Evolutionary conservation across 1,140 invertebrate species (phyloP), one percentile per base, ranked within the genome.

Genomic region (Vanessa atalanta): DNA sequence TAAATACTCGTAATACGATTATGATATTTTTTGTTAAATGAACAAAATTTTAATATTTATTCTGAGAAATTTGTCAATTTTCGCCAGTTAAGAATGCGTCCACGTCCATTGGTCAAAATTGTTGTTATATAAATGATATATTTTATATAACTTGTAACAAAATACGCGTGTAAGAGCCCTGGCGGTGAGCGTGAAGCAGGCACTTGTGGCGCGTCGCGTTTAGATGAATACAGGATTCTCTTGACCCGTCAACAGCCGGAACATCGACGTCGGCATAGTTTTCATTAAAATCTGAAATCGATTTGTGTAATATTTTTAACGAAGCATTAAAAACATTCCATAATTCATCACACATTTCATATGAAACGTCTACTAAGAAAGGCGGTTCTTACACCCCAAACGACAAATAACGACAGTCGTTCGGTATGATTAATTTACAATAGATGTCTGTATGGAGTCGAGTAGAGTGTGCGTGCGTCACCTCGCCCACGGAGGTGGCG

Each of bases 231-330:
- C 97, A 82, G 99, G 99, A 88, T 98, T 98, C 94, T 99, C 99
- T 94, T 99, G 99, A 72, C 99, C 99, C 73, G 99, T 99, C 86
- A 99, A 94, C 88, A 99, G 94, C 84, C 99, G 96, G 94, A 99
- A 99, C 97, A 99, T 99, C 66, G 99, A 99, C 73, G 99, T 99
- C 77, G 99, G 99, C 99, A 99, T 99, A 65, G 99, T 99, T 94
- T 99, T 99, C 99, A 99, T 99, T 77, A 99, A 95, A 84, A 99
- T 99, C 98, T 99, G 94, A 26, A 96, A 95, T 43, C 13, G 8
- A 66, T 65, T 15, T 37, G 37, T 7, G 69, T 31, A 51, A 51
- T 26, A 47, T 65, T 64, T 31, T n/a, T 47, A 43, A 3, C 13
- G 26, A 6, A 16, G 51, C 7, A 31, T 31, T 31, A 31, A 31